phyloP scores from a whole-genome alignment of 2,888 invertebrate genomes.

The Hirtodrosophila histrioides region DNA sequence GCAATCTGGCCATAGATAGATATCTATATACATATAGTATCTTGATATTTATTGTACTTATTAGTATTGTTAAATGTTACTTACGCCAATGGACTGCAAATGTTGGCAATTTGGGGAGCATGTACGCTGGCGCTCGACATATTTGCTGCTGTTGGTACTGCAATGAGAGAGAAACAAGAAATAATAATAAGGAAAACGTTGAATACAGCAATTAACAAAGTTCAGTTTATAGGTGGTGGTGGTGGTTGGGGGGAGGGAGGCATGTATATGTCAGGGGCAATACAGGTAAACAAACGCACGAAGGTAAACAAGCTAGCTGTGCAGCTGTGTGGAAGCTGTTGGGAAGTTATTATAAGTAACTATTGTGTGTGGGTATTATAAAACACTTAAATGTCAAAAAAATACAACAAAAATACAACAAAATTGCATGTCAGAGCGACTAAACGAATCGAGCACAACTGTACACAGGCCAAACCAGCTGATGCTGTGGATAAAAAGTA shows the following conservation, averaged over 20 bases:
- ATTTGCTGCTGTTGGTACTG: constrained; percentile 84
- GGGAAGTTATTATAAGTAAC: constrained; percentile 37
- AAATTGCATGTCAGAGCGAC: constrained; percentile 31
- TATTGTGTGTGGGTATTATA: constrained; percentile 38
- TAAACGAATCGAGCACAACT: constrained; percentile 48
- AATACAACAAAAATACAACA: background rate
- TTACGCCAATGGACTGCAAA: constrained; percentile 84
- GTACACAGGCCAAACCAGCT: constrained; percentile 39
- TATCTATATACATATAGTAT: constrained; percentile 1
- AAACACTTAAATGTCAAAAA: constrained; percentile 63
- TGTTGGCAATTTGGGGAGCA: constrained; percentile 85
- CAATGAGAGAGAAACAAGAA: constrained; percentile 38
- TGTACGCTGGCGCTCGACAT: constrained; percentile 86
- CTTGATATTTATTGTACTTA: background rate
- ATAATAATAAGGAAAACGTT: constrained; percentile 45
- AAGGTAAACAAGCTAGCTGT: constrained; percentile 72
- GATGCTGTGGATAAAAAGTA: constrained; percentile 16
- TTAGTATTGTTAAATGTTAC: constrained; percentile 49
- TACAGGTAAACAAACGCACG: constrained; percentile 54
- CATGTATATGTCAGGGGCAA: constrained; percentile 53
- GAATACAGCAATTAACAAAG: constrained; percentile 32
- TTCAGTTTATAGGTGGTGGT: constrained; percentile 1
- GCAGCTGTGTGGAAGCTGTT: constrained; percentile 44
- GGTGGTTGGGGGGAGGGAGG: background rate
- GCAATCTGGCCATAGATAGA: constrained; percentile 52